Evolutionary conservation across 2,113 vertebrate genomes (phyloP), one percentile per base, ranked within the genome.

Genomic region (Triplophysa siluroides): DNA sequence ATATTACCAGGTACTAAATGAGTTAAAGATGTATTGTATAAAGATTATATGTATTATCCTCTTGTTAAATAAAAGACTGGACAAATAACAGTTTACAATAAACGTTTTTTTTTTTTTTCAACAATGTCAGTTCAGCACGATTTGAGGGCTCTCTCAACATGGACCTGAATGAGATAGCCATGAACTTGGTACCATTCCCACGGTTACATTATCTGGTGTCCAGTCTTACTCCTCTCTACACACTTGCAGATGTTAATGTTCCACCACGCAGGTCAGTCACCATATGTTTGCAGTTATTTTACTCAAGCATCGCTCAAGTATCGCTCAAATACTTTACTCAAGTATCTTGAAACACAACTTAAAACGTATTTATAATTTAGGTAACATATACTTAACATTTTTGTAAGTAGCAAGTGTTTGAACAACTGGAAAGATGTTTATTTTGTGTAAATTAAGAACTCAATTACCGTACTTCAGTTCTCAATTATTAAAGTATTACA

Each of bases 121-220:
- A n/a, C 71, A 83, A 77, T 90, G 89, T 83, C 86, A 98, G 97
- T 86, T 98, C 97, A 9, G 90, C 98, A 2, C 95, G 98, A 26
- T 99, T 99, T 90, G 96, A 98, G 81, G 97, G 97, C 8, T 96
- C 95, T 3, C 95, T 99, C 83, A 98, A 99, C 86, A 97, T 97
- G 96, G 97, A 99, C 88, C 92, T 99, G 85, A 99, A 96, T 87
- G 97, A 99, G 93, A 98, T 99, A 61, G 94, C 92, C 77, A 98
- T 96, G 95, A 99, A 99, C 88, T 91, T 99, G 90, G 98, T 99
- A 75, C 98, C 98, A 0, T 99, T 98, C 90, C 97, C 98, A 60
- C 93, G 89, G 29, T 90, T 99, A 76, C 97, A 98, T 90, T 99
- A 97, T 87, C 93, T 98, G 69, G 93, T 98, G 82, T 95, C 98